Evolutionary conservation across 2,888 invertebrate species (phyloP), one percentile per base, ranked within the genome.

Genomic region (Nomada hirtipes): DNA sequence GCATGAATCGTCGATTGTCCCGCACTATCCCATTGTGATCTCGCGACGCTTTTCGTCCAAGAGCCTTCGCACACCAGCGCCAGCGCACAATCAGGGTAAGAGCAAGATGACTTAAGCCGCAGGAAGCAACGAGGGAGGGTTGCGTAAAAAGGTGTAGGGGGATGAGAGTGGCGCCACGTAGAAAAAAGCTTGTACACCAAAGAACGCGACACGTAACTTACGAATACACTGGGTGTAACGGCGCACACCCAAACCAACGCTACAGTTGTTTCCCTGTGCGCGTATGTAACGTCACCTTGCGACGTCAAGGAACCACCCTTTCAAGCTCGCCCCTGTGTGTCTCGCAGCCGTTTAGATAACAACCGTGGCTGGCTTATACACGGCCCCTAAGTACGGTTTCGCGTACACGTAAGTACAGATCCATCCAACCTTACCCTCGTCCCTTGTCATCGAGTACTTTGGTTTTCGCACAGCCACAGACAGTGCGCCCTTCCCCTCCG

Each of bases 11-110:
- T 64, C 76, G 80, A 82, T 82, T 82, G 82, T 82, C 23, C 70
- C 75, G 29, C 36, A 74, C 76, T 67, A 68, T 65, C 68, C 87
- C 68, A 87, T 85, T 87, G 85, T 87, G 55, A 44, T 75, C 64
- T 55, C 55, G 73, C 77, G 76, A 69, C 75, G 85, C 76, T 47
- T 72, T 72, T 75, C 80, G 79, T 79, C 73, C 72, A 65, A 53
- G 77, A 83, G 68, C 78, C 23, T 78, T 79, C 77, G 57, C 72
- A 68, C 29, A 61, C 60, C 55, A 63, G 64, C 72, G 63, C 79
- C 74, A 69, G 69, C 76, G 63, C 69, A 83, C 85, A 87, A 85
- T 82, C 76, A 79, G 64, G 44, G 73, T 57, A 83, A 76, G 80
- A 71, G 78, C 68, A 78, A 83, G 86, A 76, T 76, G 72, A 52